Conservation (phyloP, 1,140 invertebrate genomes). For the Augochlora pura region DNA sequence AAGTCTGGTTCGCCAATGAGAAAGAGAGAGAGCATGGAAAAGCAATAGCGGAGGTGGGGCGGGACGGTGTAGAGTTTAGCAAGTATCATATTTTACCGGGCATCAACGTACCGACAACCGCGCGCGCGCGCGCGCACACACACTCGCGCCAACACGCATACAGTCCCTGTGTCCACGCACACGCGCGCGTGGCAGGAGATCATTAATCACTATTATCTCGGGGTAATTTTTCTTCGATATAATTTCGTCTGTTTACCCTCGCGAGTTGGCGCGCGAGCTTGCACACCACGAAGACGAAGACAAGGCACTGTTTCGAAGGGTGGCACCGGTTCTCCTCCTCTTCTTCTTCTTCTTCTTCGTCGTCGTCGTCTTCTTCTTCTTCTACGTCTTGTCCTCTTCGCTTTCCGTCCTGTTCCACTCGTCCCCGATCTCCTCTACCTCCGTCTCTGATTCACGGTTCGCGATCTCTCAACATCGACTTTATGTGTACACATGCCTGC, state of each 20-base stretch:
- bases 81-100: conserved; percentile 70
- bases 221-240: conserved; percentile 77
- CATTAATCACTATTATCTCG: conserved; percentile 78
- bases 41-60: conserved; percentile 1
- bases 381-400: neutral
- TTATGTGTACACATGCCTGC: conserved; percentile 59
- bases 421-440: neutral
- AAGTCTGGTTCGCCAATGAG: conserved; percentile 33
- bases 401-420: conserved; percentile 22
- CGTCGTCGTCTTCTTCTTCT: neutral
- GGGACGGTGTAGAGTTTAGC: conserved; percentile 63
- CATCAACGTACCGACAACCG: conserved; percentile 59
- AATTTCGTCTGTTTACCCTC: conserved; percentile 77
- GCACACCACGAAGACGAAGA: conserved; percentile 54
- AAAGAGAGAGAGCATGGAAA: neutral
- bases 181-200: conserved; percentile 60
- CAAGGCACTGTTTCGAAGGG: conserved; percentile 57
- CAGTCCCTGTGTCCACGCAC: conserved; percentile 44
- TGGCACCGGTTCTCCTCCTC: conserved; percentile 52
- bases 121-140: conserved; percentile 54
- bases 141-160: no score
- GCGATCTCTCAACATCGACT: conserved; percentile 61
- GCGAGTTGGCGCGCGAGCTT: conserved; percentile 66
- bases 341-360: conserved; percentile 6
- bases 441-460: conserved; percentile 50